Percentiles rank a stretch among this genome's conserved stretches.
Conservation (phyloP, 2,888 invertebrate species). For the Luffia ferchaultella region DNA sequence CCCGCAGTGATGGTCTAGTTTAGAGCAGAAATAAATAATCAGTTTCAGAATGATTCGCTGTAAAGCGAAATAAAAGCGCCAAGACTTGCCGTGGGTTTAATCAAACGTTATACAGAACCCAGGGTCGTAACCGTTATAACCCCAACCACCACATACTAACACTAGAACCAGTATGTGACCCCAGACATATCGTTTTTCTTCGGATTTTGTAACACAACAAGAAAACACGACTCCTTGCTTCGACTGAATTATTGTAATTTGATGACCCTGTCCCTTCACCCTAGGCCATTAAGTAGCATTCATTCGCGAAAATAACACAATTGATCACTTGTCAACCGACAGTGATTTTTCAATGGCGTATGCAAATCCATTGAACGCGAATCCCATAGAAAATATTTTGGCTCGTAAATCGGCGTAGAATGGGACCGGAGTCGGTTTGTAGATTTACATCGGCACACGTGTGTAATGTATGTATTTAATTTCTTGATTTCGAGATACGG, state of each 20-base stretch:
- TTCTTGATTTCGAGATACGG: constrained; percentile 13
- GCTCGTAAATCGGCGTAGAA: constrained; percentile 23
- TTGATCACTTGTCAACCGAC: constrained; percentile 52
- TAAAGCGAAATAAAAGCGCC: too few species aligned
- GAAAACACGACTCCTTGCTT: constrained; percentile 13
- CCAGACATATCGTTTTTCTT: background rate
- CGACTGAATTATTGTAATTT: constrained; percentile 50
- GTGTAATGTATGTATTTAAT: constrained; percentile 30
- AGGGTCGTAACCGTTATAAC: too few species aligned
- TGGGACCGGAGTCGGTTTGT: constrained; percentile 13
- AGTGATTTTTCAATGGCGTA: constrained; percentile 24
- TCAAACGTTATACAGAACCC: too few species aligned
- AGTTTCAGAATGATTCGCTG: too few species aligned
- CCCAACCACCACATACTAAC: too few species aligned
- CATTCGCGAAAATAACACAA: constrained; percentile 45
- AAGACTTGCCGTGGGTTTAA: too few species aligned
- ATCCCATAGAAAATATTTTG: constrained; percentile 24
- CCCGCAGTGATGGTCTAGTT: too few species aligned
- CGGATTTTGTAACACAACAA: background rate
- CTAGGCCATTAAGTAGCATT: constrained; percentile 31
- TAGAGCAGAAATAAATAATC: too few species aligned
- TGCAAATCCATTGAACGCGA: constrained; percentile 27
- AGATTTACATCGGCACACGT: constrained; percentile 43
- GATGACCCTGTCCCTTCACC: constrained; percentile 35
- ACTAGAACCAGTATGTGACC: too few species aligned